Percentiles rank a stretch among this genome's conserved stretches.
Evolutionary conservation across 1,140 invertebrate genomes (phyloP).

Genomic region (Heliconius eleuchia): DNA sequence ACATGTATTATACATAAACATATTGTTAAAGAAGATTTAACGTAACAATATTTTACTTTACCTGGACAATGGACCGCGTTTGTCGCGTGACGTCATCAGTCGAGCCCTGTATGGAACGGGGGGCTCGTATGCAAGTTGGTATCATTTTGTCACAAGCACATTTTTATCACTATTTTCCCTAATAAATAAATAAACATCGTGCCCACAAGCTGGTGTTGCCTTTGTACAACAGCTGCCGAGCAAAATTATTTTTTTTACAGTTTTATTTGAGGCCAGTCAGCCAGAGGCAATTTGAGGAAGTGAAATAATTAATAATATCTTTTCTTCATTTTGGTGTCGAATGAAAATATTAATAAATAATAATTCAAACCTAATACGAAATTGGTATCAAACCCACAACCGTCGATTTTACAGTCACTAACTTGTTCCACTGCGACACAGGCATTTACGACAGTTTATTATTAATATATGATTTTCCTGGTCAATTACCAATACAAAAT

Average conservation of each 20-base stretch:
- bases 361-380: no score
- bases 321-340: no score
- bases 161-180: slow-evolving; percentile 26
- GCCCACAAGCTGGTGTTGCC: background rate
- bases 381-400: no score
- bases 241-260: background rate
- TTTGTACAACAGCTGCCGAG: background rate
- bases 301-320: no score
- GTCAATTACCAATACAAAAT: background rate
- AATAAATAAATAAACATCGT: slow-evolving; percentile 5
- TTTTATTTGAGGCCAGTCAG: no score
- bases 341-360: no score
- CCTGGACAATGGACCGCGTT: slow-evolving; percentile 83
- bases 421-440: no score
- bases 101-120: slow-evolving; percentile 81
- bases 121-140: slow-evolving; percentile 82
- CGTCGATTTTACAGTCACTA: no score
- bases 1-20: background rate
- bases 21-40: background rate
- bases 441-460: background rate
- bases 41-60: slow-evolving; percentile 50
- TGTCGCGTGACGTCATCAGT: slow-evolving; percentile 83
- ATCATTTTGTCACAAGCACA: slow-evolving; percentile 76
- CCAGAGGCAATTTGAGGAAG: no score
- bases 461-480: background rate